phyloP scores from a whole-genome alignment of 37 sponge, comb jelly and placozoan species.

The Cladorhizidae sp. region DNA sequence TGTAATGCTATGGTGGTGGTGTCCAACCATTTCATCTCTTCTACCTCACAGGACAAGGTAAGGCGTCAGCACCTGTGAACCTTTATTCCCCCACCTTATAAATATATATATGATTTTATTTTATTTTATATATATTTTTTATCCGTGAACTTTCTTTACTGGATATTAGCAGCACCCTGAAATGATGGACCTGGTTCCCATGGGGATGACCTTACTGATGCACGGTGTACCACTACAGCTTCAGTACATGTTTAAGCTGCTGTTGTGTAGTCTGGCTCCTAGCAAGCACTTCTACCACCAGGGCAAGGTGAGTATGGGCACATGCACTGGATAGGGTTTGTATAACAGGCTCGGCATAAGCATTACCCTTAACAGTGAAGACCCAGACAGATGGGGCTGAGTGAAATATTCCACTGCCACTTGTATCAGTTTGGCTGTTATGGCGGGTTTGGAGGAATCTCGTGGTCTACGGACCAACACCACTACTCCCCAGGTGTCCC shows the following conservation, averaged over 20 bases:
- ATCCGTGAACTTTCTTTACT: not conserved
- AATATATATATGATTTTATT: too few species aligned
- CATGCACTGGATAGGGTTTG: too few species aligned
- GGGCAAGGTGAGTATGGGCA: conserved; percentile 41
- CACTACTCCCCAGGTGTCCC: too few species aligned
- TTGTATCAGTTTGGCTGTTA: too few species aligned
- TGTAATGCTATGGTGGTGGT: conserved; percentile 64
- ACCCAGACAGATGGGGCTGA: too few species aligned
- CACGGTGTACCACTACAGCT: conserved; percentile 49
- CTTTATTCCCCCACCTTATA: too few species aligned
- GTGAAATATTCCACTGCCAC: too few species aligned
- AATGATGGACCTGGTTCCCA: conserved; percentile 27
- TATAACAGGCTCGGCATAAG: too few species aligned
- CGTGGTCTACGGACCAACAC: too few species aligned
- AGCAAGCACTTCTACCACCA: conserved; percentile 41
- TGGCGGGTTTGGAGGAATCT: too few species aligned
- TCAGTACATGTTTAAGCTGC: conserved; percentile 59
- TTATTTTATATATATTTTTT: not conserved
- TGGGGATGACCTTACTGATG: conserved; percentile 52
- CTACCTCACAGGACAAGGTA: not conserved
- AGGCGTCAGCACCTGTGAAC: not conserved
- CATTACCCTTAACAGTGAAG: too few species aligned
- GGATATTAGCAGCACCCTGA: conserved; percentile 1
- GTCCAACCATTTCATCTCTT: conserved; percentile 54
- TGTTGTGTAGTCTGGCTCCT: conserved; percentile 39